phyloP scores from a whole-genome alignment of 1,140 invertebrate genomes.

The Ruditapes philippinarum region DNA sequence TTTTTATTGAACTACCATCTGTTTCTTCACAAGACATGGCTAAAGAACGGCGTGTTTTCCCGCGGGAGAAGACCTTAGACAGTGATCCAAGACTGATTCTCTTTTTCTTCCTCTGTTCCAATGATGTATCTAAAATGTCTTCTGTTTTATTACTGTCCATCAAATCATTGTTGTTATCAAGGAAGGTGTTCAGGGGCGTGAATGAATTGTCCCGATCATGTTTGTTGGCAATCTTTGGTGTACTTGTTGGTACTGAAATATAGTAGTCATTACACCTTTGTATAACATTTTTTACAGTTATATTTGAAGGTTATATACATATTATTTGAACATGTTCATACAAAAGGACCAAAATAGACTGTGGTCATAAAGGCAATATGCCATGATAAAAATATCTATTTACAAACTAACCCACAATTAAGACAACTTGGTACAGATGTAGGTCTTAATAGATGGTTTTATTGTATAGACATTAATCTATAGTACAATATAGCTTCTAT shows the following conservation, averaged over 20 bases:
- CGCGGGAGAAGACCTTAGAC: conserved; percentile 80
- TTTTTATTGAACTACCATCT: conserved; percentile 73
- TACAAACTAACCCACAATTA: too few relatives aligned
- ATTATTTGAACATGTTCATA: too few relatives aligned
- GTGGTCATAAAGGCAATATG: too few relatives aligned
- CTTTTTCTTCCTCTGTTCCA: conserved; percentile 78
- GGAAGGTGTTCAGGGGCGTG: conserved; percentile 66
- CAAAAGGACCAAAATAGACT: too few relatives aligned
- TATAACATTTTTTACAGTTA: too few relatives aligned
- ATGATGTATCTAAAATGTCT: conserved; percentile 57
- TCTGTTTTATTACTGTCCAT: conserved; percentile 22
- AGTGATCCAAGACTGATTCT: conserved; percentile 76
- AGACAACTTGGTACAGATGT: too few relatives aligned
- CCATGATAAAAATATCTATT: too few relatives aligned
- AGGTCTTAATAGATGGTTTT: too few relatives aligned
- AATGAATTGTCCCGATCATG: conserved; percentile 42
- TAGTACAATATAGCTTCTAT: too few relatives aligned
- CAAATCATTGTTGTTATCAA: conserved; percentile 42
- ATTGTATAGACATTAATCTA: too few relatives aligned
- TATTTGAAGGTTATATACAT: too few relatives aligned
- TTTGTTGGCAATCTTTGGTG: conserved; percentile 59
- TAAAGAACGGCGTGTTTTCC: conserved; percentile 77
- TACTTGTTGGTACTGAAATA: conserved; percentile 67
- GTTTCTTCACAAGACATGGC: conserved; percentile 74
- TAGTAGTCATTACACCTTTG: neutral